Evolutionary conservation across 2,888 invertebrate genomes (phyloP).

Genomic region (Machimus rusticus): DNA sequence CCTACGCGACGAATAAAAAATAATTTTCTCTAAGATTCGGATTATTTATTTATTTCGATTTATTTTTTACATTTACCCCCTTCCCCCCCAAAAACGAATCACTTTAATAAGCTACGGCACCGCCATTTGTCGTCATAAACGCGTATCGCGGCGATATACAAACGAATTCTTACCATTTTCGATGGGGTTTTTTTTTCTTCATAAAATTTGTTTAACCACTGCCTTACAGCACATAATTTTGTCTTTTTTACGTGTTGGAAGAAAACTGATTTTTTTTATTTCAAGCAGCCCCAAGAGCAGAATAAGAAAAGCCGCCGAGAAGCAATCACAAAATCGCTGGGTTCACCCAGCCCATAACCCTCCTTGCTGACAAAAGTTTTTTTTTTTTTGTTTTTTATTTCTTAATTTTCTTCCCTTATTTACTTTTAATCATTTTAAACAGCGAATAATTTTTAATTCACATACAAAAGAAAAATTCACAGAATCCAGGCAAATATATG

Average conservation of each 20-base stretch:
- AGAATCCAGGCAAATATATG: not conserved
- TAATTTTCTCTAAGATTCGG: not conserved
- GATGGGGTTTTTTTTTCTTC: not conserved
- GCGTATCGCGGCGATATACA: slow-evolving; percentile 13
- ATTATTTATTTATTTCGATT: not conserved
- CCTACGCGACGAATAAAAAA: not conserved
- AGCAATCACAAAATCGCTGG: not conserved
- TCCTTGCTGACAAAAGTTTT: not conserved
- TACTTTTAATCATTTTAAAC: too few species aligned
- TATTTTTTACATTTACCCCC: not conserved
- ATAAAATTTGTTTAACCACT: not conserved
- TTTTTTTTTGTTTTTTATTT: too few species aligned
- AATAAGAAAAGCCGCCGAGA: not conserved
- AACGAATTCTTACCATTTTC: slow-evolving; percentile 1
- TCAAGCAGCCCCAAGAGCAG: not conserved
- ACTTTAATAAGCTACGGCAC: not conserved
- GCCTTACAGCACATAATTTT: not conserved
- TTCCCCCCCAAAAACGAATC: not conserved
- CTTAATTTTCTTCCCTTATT: too few species aligned
- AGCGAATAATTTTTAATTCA: too few species aligned
- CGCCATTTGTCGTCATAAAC: slow-evolving; percentile 19
- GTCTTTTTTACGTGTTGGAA: not conserved
- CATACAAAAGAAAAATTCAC: not conserved
- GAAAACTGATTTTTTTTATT: not conserved
- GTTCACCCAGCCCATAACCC: not conserved